These are phyloP conservation scores for Gymnobelideus leadbeateri DNA, from an alignment of 2,113 vertebrate species.

Conservation along the genomic window DNA sequence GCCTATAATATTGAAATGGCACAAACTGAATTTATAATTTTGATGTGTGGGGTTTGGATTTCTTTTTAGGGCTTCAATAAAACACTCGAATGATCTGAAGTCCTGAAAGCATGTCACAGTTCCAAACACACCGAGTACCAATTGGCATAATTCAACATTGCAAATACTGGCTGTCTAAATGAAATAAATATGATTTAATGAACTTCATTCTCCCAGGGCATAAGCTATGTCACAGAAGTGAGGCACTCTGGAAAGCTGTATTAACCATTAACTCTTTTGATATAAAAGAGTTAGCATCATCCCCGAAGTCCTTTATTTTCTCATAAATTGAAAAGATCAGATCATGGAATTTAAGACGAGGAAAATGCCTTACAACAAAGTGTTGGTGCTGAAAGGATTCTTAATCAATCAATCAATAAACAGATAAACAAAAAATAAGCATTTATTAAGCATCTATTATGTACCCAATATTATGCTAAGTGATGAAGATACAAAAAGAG, in stretches of 20 bases:
- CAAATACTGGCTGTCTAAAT: constrained; percentile 15
- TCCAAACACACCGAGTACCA: constrained; percentile 2
- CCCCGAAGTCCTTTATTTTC: not conserved
- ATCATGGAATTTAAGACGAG: not conserved
- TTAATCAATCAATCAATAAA: not conserved
- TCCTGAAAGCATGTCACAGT: not conserved
- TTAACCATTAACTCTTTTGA: constrained; percentile 7
- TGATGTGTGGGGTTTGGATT: not conserved
- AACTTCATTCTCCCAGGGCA: not conserved
- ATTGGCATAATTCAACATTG: constrained; percentile 4
- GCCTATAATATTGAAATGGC: not conserved
- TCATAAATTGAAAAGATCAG: not conserved
- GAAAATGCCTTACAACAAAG: not conserved
- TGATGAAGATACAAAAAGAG: not conserved
- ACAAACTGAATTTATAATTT: not conserved
- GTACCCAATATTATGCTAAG: not conserved
- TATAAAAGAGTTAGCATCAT: not conserved
- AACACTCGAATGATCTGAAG: constrained; percentile 31
- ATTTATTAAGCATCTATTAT: not conserved
- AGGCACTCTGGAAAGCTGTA: not conserved
- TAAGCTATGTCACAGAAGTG: rapidly evolving
- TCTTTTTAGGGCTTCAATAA: constrained; percentile 10
- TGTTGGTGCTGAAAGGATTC: not conserved
- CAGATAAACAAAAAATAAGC: not conserved
- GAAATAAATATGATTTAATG: constrained; percentile 10